These are phyloP conservation scores for Odocoileus hemionus DNA, from an alignment of 2,113 vertebrate genomes.

Conservation along the genomic window DNA sequence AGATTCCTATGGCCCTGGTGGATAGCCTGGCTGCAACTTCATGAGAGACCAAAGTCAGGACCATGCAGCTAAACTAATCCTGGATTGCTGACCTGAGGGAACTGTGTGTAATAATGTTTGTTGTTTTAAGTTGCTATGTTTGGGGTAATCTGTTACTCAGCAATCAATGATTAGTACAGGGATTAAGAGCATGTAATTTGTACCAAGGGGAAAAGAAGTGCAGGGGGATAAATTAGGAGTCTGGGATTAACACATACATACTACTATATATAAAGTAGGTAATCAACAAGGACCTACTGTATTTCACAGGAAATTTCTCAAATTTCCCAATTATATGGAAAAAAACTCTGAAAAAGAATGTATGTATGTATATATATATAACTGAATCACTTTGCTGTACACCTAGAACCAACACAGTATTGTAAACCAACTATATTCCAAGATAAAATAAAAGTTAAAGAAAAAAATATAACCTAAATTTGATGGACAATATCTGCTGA, in stretches of 20 bases:
- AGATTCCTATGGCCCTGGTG: not conserved
- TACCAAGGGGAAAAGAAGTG: not conserved
- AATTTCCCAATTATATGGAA: not conserved
- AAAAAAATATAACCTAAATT: not conserved
- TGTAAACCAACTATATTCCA: not conserved
- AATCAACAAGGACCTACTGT: not conserved
- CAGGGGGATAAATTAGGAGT: not conserved
- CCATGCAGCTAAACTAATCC: not conserved
- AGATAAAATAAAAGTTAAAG: not conserved
- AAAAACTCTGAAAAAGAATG: not conserved
- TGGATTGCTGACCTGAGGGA: not conserved
- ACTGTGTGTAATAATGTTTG: not conserved
- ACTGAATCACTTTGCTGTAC: not conserved
- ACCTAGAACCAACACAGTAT: not conserved
- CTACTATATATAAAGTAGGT: not conserved
- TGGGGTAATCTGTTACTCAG: not conserved
- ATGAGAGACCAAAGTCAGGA: not conserved
- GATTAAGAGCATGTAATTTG: not conserved
- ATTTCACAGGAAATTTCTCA: not conserved
- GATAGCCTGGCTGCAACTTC: not conserved
- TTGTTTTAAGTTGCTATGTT: slow-evolving; percentile 20
- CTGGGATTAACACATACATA: not conserved
- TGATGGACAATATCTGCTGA: not conserved
- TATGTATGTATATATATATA: not conserved
- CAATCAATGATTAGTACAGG: not conserved